Evolutionary conservation across 2,888 invertebrate species (phyloP), one percentile per base, ranked within the genome.

Genomic region (Beris chalybata): DNA sequence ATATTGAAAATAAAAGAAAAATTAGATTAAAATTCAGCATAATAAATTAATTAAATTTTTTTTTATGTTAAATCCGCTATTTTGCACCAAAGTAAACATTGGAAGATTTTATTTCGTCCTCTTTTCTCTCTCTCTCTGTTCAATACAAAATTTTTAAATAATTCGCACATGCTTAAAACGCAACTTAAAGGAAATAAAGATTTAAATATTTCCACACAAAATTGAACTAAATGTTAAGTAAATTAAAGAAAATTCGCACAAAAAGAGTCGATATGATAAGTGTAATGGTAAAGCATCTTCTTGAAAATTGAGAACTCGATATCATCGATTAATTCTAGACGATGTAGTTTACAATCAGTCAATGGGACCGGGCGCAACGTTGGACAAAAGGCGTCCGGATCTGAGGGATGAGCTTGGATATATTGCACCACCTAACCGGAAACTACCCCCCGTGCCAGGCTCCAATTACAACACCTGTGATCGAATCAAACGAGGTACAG

Each of bases 391-490:
- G 71, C 88, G 92, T 70, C 92, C 92, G 0, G 89, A 89, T 73
- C 84, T 94, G 38, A 87, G 93, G 38, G 94, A 94, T 78, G 94
- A 95, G 78, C 85, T 95, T 43, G 95, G 94, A 65, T 95, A 95
- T 82, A 95, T 95, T 80, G 93, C 95, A 0, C 94, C 95, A 29
- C 95, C 94, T 64, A 95, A 95, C 82, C 86, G 94, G 74, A 95
- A 95, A 81, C 85, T 94, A 67, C 94, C 95, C 1, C 95, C 95
- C 29, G 94, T 95, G 6, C 94, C 94, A 64, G 94, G 94, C 73
- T 93, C 93, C 65, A 94, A 94, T 83, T 94, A 94, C 84, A 94
- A 93, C 81, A 95, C 94, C 38, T 94, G 94, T 82, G 94, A 95
- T 83, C 86, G 94, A 76, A 93, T 94, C 84, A 94, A 94, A 86